These are phyloP conservation scores for Teinopalpus imperialis DNA, from an alignment of 2,888 invertebrate genomes.

Conservation along the genomic window DNA sequence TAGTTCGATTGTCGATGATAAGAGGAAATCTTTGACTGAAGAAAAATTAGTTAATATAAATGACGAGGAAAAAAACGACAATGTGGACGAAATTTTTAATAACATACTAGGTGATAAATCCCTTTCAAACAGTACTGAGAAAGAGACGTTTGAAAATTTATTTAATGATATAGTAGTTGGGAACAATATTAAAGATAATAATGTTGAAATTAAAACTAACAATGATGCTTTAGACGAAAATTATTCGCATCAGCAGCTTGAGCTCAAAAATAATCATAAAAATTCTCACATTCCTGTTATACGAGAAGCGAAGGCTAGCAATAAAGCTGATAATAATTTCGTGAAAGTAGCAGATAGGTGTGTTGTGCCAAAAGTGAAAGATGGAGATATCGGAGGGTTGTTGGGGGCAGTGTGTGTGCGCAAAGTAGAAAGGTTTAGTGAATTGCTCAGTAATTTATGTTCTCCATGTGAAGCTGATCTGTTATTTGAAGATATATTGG, in stretches of 20 bases:
- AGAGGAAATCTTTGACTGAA: conserved; percentile 45
- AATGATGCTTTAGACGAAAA: conserved; percentile 37
- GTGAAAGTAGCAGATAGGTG: conserved; percentile 56
- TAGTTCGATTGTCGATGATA: conserved; percentile 50
- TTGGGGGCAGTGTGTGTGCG: conserved; percentile 75
- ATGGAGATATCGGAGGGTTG: conserved; percentile 56
- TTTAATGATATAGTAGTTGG: conserved; percentile 60
- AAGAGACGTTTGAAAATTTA: conserved; percentile 65
- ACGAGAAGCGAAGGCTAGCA: conserved; percentile 47
- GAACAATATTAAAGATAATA: conserved; percentile 34
- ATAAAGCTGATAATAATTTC: conserved; percentile 41
- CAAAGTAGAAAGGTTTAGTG: conserved; percentile 78
- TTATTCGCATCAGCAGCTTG: conserved; percentile 34
- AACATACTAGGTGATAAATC: conserved; percentile 59
- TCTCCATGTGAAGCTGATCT: conserved; percentile 73
- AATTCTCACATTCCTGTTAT: conserved; percentile 54
- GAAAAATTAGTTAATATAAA: conserved; percentile 44
- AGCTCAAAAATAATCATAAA: conserved; percentile 60
- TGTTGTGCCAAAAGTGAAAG: conserved; percentile 68
- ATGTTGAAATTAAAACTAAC: conserved; percentile 42
- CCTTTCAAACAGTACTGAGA: conserved; percentile 53
- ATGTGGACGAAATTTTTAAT: conserved; percentile 64
- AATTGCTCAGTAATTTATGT: conserved; percentile 76
- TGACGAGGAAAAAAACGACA: conserved; percentile 42
- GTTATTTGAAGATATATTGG: conserved; percentile 71